Evolutionary conservation across 1,140 invertebrate species (phyloP).

Genomic region (Charaxes varanes): DNA sequence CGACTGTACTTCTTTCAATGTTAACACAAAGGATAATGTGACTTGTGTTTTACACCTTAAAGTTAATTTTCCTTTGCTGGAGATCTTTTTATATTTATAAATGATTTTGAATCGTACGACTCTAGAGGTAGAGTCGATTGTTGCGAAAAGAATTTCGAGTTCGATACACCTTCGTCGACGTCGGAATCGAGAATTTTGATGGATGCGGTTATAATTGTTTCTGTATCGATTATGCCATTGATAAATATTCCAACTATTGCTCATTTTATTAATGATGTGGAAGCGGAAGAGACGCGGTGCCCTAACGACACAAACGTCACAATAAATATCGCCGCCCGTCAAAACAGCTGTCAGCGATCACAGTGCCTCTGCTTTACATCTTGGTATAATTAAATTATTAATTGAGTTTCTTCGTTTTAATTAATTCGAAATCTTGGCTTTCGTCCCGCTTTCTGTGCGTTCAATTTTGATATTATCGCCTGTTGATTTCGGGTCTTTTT

Average conservation of each 20-base stretch:
- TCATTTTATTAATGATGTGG: conserved; percentile 73
- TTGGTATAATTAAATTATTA: conserved; percentile 45
- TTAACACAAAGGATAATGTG: conserved; percentile 24
- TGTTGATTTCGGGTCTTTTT: too few species aligned
- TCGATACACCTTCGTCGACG: conserved; percentile 40
- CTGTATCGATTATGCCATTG: conserved; percentile 74
- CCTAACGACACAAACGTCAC: conserved; percentile 67
- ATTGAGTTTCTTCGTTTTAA: conserved; percentile 20
- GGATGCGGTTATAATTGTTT: conserved; percentile 73
- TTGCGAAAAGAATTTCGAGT: conserved; percentile 27
- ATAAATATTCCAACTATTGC: conserved; percentile 72
- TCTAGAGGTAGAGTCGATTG: conserved; percentile 23
- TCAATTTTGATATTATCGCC: too few species aligned
- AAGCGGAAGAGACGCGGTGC: conserved; percentile 63
- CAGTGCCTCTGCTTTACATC: conserved; percentile 37
- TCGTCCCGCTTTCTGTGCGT: too few species aligned
- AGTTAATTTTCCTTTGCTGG: conserved; percentile 23
- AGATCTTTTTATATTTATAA: neutral
- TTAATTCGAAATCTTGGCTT: too few species aligned
- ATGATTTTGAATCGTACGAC: conserved; percentile 30
- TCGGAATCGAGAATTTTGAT: conserved; percentile 66
- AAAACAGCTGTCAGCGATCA: conserved; percentile 65
- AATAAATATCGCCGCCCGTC: conserved; percentile 69
- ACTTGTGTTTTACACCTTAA: conserved; percentile 27
- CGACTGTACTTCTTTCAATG: conserved; percentile 32